phyloP scores from a whole-genome alignment of 2,888 invertebrate genomes.

The Watsonalla cultraria region DNA sequence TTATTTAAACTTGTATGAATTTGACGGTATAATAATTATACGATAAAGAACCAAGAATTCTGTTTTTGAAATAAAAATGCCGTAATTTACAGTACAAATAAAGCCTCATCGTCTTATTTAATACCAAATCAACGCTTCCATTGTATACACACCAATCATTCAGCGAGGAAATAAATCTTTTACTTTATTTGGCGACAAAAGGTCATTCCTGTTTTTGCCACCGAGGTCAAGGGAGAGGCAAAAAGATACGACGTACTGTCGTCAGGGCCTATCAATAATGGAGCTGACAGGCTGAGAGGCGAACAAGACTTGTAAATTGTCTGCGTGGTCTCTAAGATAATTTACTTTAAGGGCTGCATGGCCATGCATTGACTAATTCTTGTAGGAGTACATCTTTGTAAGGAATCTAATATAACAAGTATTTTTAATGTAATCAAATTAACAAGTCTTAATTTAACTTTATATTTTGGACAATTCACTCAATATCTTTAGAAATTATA shows the following conservation, averaged over 20 bases:
- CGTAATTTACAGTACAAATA: background rate
- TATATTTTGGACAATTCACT: too few species aligned
- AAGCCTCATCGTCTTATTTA: background rate
- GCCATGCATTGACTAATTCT: too few species aligned
- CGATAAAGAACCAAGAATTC: too few species aligned
- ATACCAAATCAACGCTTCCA: background rate
- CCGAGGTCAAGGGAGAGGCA: constrained; percentile 45
- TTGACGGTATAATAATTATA: too few species aligned
- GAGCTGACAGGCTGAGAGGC: constrained; percentile 24
- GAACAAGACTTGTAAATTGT: constrained; percentile 8
- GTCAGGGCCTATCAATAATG: constrained; percentile 50
- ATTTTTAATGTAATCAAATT: too few species aligned
- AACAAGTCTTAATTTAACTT: too few species aligned
- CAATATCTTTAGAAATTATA: too few species aligned
- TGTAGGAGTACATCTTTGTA: too few species aligned
- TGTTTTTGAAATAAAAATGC: too few species aligned
- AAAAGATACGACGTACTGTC: constrained; percentile 42
- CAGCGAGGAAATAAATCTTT: constrained; percentile 59
- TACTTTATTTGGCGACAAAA: constrained; percentile 44
- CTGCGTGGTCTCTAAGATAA: background rate
- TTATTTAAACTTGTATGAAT: too few species aligned
- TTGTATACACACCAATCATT: constrained; percentile 43
- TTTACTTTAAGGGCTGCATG: too few species aligned
- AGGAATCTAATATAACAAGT: too few species aligned
- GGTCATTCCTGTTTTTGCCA: constrained; percentile 54